Conservation (phyloP, 2,888 invertebrate species). For the Carabus problematicus region DNA sequence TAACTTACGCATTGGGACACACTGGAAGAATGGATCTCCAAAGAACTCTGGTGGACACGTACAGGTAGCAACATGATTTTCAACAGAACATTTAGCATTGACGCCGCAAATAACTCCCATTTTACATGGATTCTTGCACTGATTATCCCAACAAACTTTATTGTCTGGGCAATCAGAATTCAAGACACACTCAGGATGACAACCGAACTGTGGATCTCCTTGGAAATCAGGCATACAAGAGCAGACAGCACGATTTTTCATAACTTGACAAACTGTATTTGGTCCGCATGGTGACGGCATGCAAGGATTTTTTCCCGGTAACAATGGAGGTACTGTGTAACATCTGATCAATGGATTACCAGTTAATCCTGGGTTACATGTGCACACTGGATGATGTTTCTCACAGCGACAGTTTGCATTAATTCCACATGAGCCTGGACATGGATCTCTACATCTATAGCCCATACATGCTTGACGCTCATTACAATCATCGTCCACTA, state of each 20-base stretch:
- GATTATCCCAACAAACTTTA: conserved; percentile 77
- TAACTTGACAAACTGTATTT: conserved; percentile 79
- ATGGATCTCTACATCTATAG: conserved; percentile 81
- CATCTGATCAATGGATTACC: conserved; percentile 83
- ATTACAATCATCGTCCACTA: conserved; percentile 79
- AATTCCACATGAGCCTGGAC: conserved; percentile 81
- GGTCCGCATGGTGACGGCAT: conserved; percentile 77
- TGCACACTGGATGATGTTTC: conserved; percentile 81
- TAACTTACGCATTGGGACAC: conserved; percentile 65
- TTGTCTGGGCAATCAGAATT: conserved; percentile 81
- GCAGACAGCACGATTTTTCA: conserved; percentile 75
- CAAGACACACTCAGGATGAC: conserved; percentile 79
- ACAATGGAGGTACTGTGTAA: conserved; percentile 64
- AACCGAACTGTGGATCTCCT: conserved; percentile 81
- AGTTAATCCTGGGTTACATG: conserved; percentile 73
- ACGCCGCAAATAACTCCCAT: conserved; percentile 77
- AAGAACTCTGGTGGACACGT: conserved; percentile 77
- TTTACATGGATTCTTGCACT: conserved; percentile 77
- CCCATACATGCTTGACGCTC: conserved; percentile 78
- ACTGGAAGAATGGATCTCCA: conserved; percentile 82
- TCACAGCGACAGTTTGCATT: conserved; percentile 78
- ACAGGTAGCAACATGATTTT: conserved; percentile 85
- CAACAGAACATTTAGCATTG: conserved; percentile 79
- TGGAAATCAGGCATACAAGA: conserved; percentile 77
- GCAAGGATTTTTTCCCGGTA: conserved; percentile 71